Evolutionary conservation across 2,888 invertebrate genomes (phyloP).

Genomic region (Sialis fuliginosa): DNA sequence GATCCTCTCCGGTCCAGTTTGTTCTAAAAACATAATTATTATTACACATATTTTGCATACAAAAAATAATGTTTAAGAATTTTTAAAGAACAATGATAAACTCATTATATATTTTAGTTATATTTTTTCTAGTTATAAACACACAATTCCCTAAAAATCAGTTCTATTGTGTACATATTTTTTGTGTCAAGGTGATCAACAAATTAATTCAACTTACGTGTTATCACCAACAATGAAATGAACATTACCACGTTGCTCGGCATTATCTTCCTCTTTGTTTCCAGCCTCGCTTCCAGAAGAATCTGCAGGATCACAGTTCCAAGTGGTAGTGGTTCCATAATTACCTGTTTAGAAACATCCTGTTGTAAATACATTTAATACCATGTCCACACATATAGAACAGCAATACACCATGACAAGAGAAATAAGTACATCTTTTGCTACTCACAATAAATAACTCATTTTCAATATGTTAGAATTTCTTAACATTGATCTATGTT

Average conservation of each 20-base stretch:
- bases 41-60: background rate
- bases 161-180: too few species aligned
- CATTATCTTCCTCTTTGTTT: conserved; percentile 25
- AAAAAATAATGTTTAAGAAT: too few species aligned
- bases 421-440: background rate
- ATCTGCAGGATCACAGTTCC: conserved; percentile 28
- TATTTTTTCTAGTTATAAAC: too few species aligned
- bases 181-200: too few species aligned
- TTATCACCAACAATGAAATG: conserved; percentile 29
- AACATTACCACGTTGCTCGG: conserved; percentile 16
- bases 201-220: conserved; percentile 19
- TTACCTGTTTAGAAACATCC: background rate
- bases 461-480: too few species aligned
- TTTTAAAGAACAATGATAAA: too few species aligned
- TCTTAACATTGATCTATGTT: too few species aligned
- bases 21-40: conserved; percentile 2
- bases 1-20: conserved; percentile 8
- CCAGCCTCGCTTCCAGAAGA: conserved; percentile 38
- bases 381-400: too few species aligned
- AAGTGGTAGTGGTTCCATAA: background rate
- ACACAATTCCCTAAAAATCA: too few species aligned
- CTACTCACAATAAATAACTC: too few species aligned
- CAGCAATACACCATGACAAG: background rate
- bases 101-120: too few species aligned
- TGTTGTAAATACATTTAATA: too few species aligned